phyloP scores from a whole-genome alignment of 2,888 invertebrate species.

The Drosophila anomelani region DNA sequence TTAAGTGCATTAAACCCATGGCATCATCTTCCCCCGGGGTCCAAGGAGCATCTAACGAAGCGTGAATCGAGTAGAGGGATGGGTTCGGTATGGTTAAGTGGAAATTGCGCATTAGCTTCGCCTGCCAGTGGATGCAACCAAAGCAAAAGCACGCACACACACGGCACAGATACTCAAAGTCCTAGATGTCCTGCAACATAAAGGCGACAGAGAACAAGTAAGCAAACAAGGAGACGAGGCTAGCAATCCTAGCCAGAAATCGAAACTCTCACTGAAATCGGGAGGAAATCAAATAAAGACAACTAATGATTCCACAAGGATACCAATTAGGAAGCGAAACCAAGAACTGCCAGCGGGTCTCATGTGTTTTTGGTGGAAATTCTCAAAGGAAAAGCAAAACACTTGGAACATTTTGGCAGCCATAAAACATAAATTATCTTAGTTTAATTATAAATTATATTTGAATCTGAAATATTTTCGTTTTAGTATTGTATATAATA shows the following conservation, averaged over 20 bases:
- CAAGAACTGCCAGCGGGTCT: not conserved
- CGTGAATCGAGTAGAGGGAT: conserved; percentile 32
- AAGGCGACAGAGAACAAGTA: conserved; percentile 31
- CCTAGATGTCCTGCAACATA: conserved; percentile 45
- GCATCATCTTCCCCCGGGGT: conserved; percentile 32
- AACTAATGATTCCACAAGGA: conserved; percentile 22
- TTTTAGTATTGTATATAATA: too few species aligned
- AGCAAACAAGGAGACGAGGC: conserved; percentile 14
- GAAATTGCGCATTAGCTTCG: conserved; percentile 61
- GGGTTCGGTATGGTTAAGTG: conserved; percentile 43
- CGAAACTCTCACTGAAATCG: not conserved
- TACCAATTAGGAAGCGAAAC: conserved; percentile 14
- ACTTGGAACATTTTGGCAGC: not conserved
- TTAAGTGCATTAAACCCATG: conserved; percentile 62
- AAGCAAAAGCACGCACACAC: conserved; percentile 49
- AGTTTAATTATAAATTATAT: not conserved
- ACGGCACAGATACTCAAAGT: not conserved
- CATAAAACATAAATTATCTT: not conserved
- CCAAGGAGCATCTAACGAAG: conserved; percentile 56
- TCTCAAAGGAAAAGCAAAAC: not conserved
- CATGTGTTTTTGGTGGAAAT: not conserved
- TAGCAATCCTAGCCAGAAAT: conserved; percentile 11
- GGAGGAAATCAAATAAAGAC: conserved; percentile 17
- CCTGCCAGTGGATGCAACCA: conserved; percentile 39
- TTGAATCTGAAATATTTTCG: too few species aligned